Evolutionary conservation across 2,888 invertebrate species (phyloP), one percentile per base, ranked within the genome.

Genomic region (Dryococelus australis): DNA sequence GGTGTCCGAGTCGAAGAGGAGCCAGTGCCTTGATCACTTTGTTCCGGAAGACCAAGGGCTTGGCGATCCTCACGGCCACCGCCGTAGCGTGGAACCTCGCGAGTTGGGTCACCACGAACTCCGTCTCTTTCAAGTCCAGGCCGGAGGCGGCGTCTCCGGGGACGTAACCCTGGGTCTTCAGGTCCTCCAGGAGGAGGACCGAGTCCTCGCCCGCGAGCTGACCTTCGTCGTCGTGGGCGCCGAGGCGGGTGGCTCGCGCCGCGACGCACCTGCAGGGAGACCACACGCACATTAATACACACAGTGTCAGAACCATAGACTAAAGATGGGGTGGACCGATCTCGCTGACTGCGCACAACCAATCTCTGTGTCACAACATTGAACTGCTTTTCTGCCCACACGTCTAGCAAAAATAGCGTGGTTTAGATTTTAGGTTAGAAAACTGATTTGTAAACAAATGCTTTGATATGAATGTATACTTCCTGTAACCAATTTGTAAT

Each of bases 41-140:
- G 53, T 92, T 90, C n/a, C 93, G 89, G 90, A 93, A 94, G 9
- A 91, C 91, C 65, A 92, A 90, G 0, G 94, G 93, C 89, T 93
- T 92, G 35, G 92, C 92, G 0, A 92, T 88, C 84, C 94, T 94
- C 87, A 94, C 90, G 0, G 94, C 95, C 24, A 95, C 93, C 0
- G 94, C 93, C 20, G 94, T 91, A 0, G 94, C 94, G 90, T 95
- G 95, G 90, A 94, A 94, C 89, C 93, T 92, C 0, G 95, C 95
- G 89, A 95, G 90, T 84, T 93, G 92, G 84, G 92, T 90, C 0
- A 95, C 90, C 9, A 94, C 92, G 0, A 94, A 87, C 87, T 91
- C 92, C 0, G 93, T 92, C 84, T 94, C 93, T 0, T 92, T 91
- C 53, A 93, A 90, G 90, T 95, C 94, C 86, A 94, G 93, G 86